phyloP scores from a whole-genome alignment of 2,888 invertebrate species.

The Dasypolia templi region DNA sequence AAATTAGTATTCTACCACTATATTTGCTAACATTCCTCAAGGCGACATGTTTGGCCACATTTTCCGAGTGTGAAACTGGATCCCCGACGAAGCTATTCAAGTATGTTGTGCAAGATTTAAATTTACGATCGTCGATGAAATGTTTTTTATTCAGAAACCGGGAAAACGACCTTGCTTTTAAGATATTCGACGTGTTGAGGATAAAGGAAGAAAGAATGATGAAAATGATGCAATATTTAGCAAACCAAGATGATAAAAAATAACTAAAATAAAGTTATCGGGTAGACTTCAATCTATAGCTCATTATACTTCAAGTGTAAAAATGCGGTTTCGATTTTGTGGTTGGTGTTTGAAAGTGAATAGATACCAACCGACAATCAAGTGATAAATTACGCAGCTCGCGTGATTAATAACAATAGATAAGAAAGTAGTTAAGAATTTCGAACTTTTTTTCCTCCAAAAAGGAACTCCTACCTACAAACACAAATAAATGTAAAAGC shows the following conservation, averaged over 20 bases:
- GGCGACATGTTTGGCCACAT: conserved; percentile 7
- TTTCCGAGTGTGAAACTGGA: not conserved
- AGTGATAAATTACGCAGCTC: conserved; percentile 2
- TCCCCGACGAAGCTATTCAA: conserved; percentile 2
- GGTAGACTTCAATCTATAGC: too few species aligned
- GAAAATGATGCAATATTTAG: not conserved
- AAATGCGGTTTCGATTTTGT: too few species aligned
- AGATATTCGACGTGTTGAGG: too few species aligned
- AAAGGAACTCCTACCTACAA: not conserved
- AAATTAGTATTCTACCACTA: not conserved
- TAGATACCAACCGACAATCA: not conserved
- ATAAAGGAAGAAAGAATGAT: not conserved
- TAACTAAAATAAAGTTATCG: too few species aligned
- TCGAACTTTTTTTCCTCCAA: not conserved
- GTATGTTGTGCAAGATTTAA: conserved; percentile 29
- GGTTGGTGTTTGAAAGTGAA: not conserved
- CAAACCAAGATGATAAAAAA: too few species aligned
- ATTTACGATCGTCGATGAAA: conserved; percentile 35
- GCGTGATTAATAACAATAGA: not conserved
- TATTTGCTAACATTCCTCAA: not conserved
- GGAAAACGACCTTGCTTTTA: not conserved
- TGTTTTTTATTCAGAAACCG: conserved; percentile 24
- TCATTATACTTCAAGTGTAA: too few species aligned
- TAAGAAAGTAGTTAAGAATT: not conserved
- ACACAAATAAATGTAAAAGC: conserved; percentile 3